These are phyloP conservation scores for Phymorhynchus buccinoides DNA, from an alignment of 1,140 invertebrate genomes.

Conservation along the genomic window DNA sequence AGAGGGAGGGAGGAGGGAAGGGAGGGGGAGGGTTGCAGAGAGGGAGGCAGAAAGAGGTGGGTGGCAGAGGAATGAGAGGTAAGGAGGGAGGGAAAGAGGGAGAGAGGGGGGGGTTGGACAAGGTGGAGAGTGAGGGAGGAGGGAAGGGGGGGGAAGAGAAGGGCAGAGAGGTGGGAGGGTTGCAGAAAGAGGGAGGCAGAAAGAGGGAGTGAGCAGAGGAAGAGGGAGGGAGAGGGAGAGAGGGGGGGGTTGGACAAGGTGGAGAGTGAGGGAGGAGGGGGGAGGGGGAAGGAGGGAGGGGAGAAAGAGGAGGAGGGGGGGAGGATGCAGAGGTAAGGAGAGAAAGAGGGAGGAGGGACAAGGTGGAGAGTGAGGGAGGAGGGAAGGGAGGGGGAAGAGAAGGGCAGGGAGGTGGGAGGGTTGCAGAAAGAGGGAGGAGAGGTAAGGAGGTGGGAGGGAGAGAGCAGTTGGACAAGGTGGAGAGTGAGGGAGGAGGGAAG, in stretches of 20 bases:
- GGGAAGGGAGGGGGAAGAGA: background rate
- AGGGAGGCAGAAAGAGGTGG: no score
- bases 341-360: background rate
- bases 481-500: no score
- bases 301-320: background rate
- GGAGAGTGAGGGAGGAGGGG: no score
- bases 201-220: no score
- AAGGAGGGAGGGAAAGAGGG: background rate
- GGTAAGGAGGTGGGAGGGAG: background rate
- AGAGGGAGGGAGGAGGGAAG: no score
- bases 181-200: no score
- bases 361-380: background rate
- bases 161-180: no score
- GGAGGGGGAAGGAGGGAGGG: conserved; percentile 12
- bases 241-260: no score
- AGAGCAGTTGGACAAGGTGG: no score
- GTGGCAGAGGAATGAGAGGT: no score
- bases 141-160: conserved; percentile 24
- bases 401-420: conserved; percentile 21
- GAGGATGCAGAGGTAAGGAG: conserved; percentile 27
- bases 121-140: conserved; percentile 38
- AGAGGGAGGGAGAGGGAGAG: no score
- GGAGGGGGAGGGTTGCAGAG: no score
- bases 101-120: conserved; percentile 13
- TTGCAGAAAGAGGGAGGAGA: background rate